Percentiles rank a stretch among this genome's conserved stretches.
Conservation (phyloP, 2,797 vertebrate species). For the Buceros bicornis region DNA sequence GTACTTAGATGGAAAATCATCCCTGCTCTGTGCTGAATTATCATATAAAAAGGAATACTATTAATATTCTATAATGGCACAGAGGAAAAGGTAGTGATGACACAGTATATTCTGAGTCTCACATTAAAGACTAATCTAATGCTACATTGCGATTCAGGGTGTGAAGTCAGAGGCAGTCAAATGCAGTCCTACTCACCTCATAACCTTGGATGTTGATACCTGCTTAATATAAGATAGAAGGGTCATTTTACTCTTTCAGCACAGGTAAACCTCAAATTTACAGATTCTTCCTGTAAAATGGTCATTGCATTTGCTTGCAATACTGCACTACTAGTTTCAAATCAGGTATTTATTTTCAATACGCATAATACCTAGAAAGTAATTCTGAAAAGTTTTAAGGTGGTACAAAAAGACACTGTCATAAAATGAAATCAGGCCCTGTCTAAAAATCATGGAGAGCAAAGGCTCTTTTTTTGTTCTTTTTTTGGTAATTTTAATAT, state of each 20-base stretch:
- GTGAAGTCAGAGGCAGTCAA: not conserved
- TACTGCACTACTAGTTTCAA: not conserved
- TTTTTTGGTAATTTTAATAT: not conserved
- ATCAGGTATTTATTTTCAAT: not conserved
- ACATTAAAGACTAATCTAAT: not conserved
- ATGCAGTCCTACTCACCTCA: not conserved
- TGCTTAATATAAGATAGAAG: not conserved
- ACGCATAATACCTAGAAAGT: not conserved
- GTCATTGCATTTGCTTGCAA: not conserved
- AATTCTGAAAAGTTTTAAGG: not conserved
- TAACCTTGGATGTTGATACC: not conserved
- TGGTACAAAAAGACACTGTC: not conserved
- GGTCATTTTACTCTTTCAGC: not conserved
- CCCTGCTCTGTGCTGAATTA: not conserved
- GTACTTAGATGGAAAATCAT: not conserved
- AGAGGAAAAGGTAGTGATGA: not conserved
- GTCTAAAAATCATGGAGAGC: not conserved
- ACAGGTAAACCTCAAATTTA: not conserved
- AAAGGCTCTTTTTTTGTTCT: not conserved
- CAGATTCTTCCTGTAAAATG: not conserved
- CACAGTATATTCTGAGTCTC: not conserved
- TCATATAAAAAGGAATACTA: not conserved
- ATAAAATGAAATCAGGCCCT: not conserved
- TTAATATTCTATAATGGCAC: not conserved
- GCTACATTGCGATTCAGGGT: not conserved